Conservation (phyloP, 2,888 invertebrate species). For the Drosophila demipolita region DNA sequence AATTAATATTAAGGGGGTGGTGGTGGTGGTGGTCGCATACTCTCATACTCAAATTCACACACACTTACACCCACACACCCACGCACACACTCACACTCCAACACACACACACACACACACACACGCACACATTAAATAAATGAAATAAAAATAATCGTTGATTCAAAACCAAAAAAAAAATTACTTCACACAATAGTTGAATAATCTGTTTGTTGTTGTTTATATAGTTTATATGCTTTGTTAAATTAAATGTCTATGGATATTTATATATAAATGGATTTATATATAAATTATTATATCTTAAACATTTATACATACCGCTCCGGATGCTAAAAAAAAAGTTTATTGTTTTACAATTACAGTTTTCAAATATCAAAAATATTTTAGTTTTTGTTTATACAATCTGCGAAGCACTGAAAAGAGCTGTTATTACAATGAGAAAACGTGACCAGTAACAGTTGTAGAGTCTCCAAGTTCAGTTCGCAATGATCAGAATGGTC, state of each 20-base stretch:
- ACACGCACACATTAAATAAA: slow-evolving; percentile 18
- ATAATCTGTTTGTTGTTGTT: slow-evolving; percentile 35
- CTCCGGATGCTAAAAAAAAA: slow-evolving; percentile 79
- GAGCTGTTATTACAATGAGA: slow-evolving; percentile 78
- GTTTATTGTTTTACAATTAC: slow-evolving; percentile 74
- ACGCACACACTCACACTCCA: slow-evolving; percentile 19
- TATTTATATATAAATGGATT: slow-evolving; percentile 34
- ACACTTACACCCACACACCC: slow-evolving; percentile 12
- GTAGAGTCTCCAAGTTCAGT: slow-evolving; percentile 7
- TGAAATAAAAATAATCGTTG: slow-evolving; percentile 16
- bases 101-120: slow-evolving; percentile 10
- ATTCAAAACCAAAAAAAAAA: slow-evolving; percentile 28
- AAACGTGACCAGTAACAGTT: slow-evolving; percentile 20
- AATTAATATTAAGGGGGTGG: slow-evolving; percentile 16
- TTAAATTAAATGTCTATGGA: slow-evolving; percentile 42
- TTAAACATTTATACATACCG: slow-evolving; percentile 78
- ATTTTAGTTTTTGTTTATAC: slow-evolving; percentile 42
- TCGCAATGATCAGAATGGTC: background rate
- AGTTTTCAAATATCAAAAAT: slow-evolving; percentile 38
- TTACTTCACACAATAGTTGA: slow-evolving; percentile 42
- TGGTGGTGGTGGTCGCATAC: slow-evolving; percentile 1
- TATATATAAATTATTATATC: slow-evolving; percentile 47
- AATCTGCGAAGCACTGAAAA: slow-evolving; percentile 79
- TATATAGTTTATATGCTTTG: slow-evolving; percentile 19
- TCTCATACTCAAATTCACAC: slow-evolving; percentile 5